Evolutionary conservation across 2,113 vertebrate genomes (phyloP), one percentile per base, ranked within the genome.

Genomic region (Hydrochoerus hydrochaeris): DNA sequence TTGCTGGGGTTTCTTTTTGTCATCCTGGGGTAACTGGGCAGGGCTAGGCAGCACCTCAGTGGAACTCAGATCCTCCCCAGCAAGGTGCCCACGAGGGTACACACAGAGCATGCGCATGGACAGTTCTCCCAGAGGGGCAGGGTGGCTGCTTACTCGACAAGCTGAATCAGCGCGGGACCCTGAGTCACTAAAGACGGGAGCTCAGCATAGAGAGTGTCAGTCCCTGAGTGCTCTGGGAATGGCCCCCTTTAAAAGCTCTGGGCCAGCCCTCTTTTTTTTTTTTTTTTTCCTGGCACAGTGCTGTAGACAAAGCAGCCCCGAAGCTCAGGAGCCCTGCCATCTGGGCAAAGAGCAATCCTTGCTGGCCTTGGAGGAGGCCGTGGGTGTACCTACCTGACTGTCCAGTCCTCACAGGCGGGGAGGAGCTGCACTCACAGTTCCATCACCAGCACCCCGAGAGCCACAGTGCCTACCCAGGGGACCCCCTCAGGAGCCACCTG

Each of bases 151-250:
- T 71, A 19, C 41, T 86, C 2, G 6, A 91, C 78, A 80, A 12
- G 41, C 58, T 71, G 94, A 57, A 44, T 88, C 85, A 88, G 58
- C 12, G 0, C 22, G 52, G 87, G 57, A 94, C 69, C 62, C 88
- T 94, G 95, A 97, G 83, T 98, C 97, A 98, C 85, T 54, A 28
- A 41, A 94, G 93, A 62, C 49, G 60, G 67, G 35, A 38, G 78
- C 86, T 71, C 32, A 54, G 44, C 35, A 26, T 11, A 54, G 13
- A 49, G 14, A 46, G 54, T 54, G 81, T 24, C 0, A 0, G 38
- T 67, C 54, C 24, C 88, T 2, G 80, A 35, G 52, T 71, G 19
- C 52, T 41, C 44, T 11, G 63, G 78, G 30, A 44, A 77, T 1
- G 0, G 3, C 84, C 69, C 9, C 67, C 58, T 35, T 19, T 62